These are phyloP conservation scores for Syngnathoides biaculeatus DNA, from an alignment of 2,113 vertebrate genomes.

Conservation along the genomic window DNA sequence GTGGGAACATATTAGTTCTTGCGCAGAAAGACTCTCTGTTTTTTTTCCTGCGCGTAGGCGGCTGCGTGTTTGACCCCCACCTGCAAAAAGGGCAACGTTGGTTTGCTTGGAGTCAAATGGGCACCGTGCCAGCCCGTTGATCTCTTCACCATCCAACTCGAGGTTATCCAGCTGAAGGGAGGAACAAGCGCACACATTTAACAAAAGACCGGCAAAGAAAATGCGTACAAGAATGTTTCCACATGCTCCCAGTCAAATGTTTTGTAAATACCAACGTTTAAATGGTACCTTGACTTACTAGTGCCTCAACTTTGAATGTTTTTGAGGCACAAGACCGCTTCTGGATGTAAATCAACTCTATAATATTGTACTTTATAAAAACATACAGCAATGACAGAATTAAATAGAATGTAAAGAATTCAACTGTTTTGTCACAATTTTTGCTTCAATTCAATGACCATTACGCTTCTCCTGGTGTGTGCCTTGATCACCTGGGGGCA, in stretches of 20 bases:
- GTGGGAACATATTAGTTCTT: slow-evolving; percentile 45
- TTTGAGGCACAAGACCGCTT: not conserved
- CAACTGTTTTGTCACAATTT: too few relatives aligned
- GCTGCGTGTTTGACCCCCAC: slow-evolving; percentile 74
- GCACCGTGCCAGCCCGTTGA: slow-evolving; percentile 96
- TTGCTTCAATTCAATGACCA: too few relatives aligned
- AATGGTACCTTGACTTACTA: not conserved
- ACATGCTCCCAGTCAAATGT: not conserved
- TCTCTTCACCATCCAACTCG: slow-evolving; percentile 98
- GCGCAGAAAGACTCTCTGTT: slow-evolving; percentile 11
- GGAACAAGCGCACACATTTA: slow-evolving; percentile 54
- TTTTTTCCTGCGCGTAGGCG: slow-evolving; percentile 17
- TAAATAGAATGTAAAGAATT: not conserved
- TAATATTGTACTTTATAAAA: not conserved
- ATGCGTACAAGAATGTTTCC: slow-evolving; percentile 8
- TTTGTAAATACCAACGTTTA: not conserved
- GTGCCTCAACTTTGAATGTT: not conserved
- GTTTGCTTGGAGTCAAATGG: slow-evolving; percentile 99
- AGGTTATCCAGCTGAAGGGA: slow-evolving; percentile 90
- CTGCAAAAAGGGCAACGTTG: slow-evolving; percentile 98
- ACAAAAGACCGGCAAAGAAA: slow-evolving; percentile 5
- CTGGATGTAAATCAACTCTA: not conserved
- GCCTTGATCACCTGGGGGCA: too few relatives aligned
- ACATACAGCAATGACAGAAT: not conserved
- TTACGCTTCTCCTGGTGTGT: too few relatives aligned